A percentile compares a stretch with the other conserved stretches of the same genome.
phyloP scores from a whole-genome alignment of 2,888 invertebrate genomes.

The Caenorhabditis drosophilae region DNA sequence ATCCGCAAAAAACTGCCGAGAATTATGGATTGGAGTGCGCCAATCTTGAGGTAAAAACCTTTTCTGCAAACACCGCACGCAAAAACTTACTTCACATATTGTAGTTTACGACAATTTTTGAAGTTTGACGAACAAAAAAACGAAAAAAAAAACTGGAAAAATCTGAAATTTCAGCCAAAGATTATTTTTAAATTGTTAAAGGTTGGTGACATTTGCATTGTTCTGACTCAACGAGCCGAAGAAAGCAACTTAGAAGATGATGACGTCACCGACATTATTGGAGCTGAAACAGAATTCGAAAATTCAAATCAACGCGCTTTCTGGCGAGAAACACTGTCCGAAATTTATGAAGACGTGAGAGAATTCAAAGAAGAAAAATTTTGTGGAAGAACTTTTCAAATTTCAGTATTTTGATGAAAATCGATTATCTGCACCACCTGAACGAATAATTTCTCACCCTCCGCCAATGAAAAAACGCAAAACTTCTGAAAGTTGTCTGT shows the following conservation, averaged over 20 bases:
- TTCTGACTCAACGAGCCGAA: slow-evolving; percentile 22
- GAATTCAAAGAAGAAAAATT: neutral
- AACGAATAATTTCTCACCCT: slow-evolving; percentile 3
- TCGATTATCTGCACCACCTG: slow-evolving; percentile 23
- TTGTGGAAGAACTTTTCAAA: neutral
- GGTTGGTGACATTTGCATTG: slow-evolving; percentile 40
- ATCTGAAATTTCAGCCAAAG: too few species aligned
- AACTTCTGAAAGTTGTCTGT: slow-evolving; percentile 6
- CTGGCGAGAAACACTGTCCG: slow-evolving; percentile 9
- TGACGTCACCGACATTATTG: slow-evolving; percentile 18
- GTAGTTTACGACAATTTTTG: too few species aligned
- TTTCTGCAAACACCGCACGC: too few species aligned
- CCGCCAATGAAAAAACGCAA: neutral
- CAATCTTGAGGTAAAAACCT: slow-evolving; percentile 23
- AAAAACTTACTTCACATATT: too few species aligned
- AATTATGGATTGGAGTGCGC: slow-evolving; percentile 36
- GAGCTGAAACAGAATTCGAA: slow-evolving; percentile 17
- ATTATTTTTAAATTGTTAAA: slow-evolving; percentile 8
- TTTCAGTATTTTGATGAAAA: neutral
- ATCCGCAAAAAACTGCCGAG: slow-evolving; percentile 22
- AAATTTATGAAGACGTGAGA: slow-evolving; percentile 19
- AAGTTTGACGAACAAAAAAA: too few species aligned
- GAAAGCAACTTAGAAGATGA: neutral
- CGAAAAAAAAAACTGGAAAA: too few species aligned
- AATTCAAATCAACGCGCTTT: slow-evolving; percentile 5